A percentile compares a stretch with the other conserved stretches of the same genome.
These are phyloP conservation scores for Drosophila dives DNA, from an alignment of 2,888 invertebrate genomes.

Conservation along the genomic window DNA sequence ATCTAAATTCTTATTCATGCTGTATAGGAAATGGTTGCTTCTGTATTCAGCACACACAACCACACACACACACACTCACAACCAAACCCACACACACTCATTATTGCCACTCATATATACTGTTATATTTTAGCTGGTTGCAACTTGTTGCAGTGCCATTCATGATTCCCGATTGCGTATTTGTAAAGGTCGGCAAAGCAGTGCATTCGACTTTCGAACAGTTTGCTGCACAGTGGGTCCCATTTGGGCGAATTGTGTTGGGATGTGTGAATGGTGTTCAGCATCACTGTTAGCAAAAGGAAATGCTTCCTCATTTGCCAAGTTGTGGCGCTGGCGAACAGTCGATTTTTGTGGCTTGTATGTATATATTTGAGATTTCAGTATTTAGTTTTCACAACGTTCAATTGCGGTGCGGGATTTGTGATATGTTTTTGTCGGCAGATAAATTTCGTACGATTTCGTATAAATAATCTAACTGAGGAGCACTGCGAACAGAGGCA, in stretches of 20 bases:
- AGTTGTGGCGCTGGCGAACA: constrained; percentile 41
- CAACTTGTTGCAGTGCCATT: constrained; percentile 6
- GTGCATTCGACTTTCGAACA: constrained; percentile 35
- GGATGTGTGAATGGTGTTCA: constrained; percentile 39
- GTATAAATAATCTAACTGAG: constrained; percentile 27
- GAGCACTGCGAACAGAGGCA: not conserved
- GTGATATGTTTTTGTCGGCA: constrained; percentile 61
- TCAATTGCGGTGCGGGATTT: constrained; percentile 32
- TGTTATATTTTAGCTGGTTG: constrained; percentile 1
- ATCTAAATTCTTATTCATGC: not conserved
- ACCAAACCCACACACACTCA: not conserved
- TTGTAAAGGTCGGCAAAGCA: constrained; percentile 44
- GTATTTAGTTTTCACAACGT: not conserved
- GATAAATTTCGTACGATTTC: constrained; percentile 49
- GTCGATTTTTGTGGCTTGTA: constrained; percentile 19
- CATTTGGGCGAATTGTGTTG: not conserved
- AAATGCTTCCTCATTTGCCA: constrained; percentile 34
- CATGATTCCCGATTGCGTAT: not conserved
- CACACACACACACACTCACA: not conserved
- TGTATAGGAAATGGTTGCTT: not conserved
- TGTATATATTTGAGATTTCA: not conserved
- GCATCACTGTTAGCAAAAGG: constrained; percentile 11
- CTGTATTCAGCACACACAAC: not conserved
- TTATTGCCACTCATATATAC: not conserved
- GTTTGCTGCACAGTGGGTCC: constrained; percentile 4